Percentiles rank a stretch among this genome's conserved stretches.
phyloP scores from a whole-genome alignment of 2,113 vertebrate species.

The Colinus virginianus region DNA sequence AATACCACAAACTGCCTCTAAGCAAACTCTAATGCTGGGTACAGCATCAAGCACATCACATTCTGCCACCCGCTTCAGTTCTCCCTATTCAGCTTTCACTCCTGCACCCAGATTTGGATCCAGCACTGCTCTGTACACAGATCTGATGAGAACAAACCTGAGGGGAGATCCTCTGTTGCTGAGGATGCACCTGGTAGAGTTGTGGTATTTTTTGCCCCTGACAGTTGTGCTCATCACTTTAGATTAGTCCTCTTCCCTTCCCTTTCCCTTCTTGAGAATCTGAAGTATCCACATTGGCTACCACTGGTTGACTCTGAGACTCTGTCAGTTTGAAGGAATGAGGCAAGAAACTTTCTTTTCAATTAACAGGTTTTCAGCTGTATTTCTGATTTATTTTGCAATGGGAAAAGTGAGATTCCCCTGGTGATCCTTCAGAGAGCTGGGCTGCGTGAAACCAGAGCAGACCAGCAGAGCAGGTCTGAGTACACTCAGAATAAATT shows the following conservation, averaged over 20 bases:
- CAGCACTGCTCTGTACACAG: not conserved
- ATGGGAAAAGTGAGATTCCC: not conserved
- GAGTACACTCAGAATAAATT: not conserved
- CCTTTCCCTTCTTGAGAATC: not conserved
- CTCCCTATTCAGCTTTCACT: not conserved
- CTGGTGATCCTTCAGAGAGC: not conserved
- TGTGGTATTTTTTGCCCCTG: not conserved
- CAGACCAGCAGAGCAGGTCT: not conserved
- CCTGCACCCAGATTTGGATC: not conserved
- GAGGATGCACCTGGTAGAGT: not conserved
- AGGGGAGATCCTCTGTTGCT: not conserved
- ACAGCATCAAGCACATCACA: not conserved
- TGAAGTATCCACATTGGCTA: not conserved
- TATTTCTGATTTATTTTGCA: not conserved
- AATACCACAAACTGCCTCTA: not conserved
- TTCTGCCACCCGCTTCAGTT: not conserved
- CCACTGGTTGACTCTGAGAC: not conserved
- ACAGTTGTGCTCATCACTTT: fast-evolving
- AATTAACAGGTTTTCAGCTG: not conserved
- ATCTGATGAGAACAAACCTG: not conserved
- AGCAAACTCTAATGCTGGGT: not conserved
- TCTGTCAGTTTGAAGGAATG: not conserved
- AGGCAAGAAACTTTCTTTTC: not conserved
- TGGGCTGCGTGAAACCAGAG: not conserved
- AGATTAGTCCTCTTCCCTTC: not conserved